Conservation (phyloP, 92 coral and sea anemone genomes). For the Paragorgia papillata region DNA sequence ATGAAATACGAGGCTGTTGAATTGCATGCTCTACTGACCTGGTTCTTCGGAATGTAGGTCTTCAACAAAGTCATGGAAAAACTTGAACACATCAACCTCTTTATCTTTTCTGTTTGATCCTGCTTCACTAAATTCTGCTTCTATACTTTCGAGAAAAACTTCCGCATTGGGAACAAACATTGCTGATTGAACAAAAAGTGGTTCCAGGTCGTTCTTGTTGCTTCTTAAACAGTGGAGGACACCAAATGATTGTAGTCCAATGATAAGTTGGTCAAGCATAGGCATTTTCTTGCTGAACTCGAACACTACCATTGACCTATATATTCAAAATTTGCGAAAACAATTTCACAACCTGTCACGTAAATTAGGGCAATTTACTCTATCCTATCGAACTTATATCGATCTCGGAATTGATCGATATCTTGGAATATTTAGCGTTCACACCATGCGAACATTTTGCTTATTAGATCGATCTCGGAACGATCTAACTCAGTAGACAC, state of each 20-base stretch:
- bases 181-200: slow-evolving; percentile 57
- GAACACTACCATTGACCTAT: slow-evolving; percentile 65
- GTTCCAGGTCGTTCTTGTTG: slow-evolving; percentile 49
- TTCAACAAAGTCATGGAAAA: slow-evolving; percentile 60
- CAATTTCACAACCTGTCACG: no score
- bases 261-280: slow-evolving; percentile 62
- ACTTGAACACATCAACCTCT: slow-evolving; percentile 67
- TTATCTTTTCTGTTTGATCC: slow-evolving; percentile 61
- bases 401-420: no score
- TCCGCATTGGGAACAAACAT: slow-evolving; percentile 64
- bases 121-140: no score
- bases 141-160: slow-evolving; percentile 60
- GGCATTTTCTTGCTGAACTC: slow-evolving; percentile 60
- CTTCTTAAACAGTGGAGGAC: slow-evolving; percentile 39
- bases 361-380: no score
- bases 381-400: no score
- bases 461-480: no score
- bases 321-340: no score
- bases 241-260: slow-evolving; percentile 49
- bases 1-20: not conserved
- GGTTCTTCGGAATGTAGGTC: slow-evolving; percentile 47
- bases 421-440: no score
- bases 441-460: no score
- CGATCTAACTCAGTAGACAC: not conserved
- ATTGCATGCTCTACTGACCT: slow-evolving; percentile 13